These are phyloP conservation scores for Melanotaenia pygmaea DNA, from an alignment of 2,797 vertebrate species.

Conservation along the genomic window DNA sequence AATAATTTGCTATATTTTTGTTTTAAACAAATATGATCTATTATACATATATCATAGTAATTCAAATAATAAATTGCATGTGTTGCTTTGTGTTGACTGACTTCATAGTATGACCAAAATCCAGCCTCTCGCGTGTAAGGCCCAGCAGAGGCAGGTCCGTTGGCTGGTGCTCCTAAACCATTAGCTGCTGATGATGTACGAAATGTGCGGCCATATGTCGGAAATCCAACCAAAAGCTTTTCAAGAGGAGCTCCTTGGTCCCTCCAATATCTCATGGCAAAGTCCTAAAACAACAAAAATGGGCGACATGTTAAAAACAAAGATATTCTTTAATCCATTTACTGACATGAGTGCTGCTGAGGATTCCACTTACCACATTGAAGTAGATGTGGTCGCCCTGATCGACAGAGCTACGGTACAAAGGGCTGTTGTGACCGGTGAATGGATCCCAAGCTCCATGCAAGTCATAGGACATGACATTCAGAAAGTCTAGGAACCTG, in stretches of 20 bases:
- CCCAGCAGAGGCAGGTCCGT: slow-evolving; percentile 79
- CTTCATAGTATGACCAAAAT: slow-evolving; percentile 88
- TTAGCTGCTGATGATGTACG: slow-evolving; percentile 37
- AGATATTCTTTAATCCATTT: neutral
- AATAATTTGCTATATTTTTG: neutral
- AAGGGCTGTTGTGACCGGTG: slow-evolving; percentile 86
- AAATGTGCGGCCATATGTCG: slow-evolving; percentile 85
- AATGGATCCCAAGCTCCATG: slow-evolving; percentile 83
- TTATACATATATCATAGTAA: neutral
- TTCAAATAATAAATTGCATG: neutral
- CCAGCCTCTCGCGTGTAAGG: slow-evolving; percentile 83
- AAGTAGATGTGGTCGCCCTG: slow-evolving; percentile 67
- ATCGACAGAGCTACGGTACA: slow-evolving; percentile 72
- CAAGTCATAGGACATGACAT: slow-evolving; percentile 85
- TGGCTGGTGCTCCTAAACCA: slow-evolving; percentile 65
- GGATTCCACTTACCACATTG: slow-evolving; percentile 75
- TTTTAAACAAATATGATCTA: neutral
- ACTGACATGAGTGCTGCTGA: neutral
- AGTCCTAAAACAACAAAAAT: slow-evolving; percentile 65
- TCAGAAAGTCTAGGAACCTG: slow-evolving; percentile 84
- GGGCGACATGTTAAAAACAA: slow-evolving; percentile 3
- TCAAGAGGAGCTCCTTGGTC: slow-evolving; percentile 78
- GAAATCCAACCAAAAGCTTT: slow-evolving; percentile 84
- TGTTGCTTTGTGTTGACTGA: slow-evolving; percentile 44
- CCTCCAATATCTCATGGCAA: slow-evolving; percentile 84